These are phyloP conservation scores for Nyctibius grandis DNA, from an alignment of 2,797 vertebrate genomes.

Conservation along the genomic window DNA sequence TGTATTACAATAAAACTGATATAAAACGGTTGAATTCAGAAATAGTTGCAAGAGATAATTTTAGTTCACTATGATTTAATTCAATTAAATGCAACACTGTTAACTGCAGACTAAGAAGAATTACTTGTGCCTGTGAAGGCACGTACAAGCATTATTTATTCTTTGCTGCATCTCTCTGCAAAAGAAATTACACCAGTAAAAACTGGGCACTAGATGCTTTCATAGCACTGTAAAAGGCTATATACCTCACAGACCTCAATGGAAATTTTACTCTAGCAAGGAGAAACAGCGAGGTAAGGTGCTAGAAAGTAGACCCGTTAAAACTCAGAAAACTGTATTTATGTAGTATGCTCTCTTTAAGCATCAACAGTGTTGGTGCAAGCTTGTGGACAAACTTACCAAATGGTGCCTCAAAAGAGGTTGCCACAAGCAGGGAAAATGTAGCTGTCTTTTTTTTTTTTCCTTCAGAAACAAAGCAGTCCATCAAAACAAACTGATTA, in stretches of 20 bases:
- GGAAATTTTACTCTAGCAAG: not conserved
- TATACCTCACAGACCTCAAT: not conserved
- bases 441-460: not conserved
- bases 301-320: not conserved
- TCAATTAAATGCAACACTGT: conserved; percentile 62
- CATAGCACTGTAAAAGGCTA: not conserved
- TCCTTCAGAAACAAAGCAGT: not conserved
- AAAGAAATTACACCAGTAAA: not conserved
- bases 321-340: not conserved
- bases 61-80: conserved; percentile 66
- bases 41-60: conserved; percentile 58
- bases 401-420: not conserved
- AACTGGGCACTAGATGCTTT: not conserved
- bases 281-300: not conserved
- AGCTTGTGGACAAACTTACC: not conserved
- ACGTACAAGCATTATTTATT: conserved; percentile 38
- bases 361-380: not conserved
- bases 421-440: not conserved
- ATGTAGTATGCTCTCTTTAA: not conserved
- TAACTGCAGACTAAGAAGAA: conserved; percentile 43
- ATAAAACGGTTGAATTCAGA: conserved; percentile 62
- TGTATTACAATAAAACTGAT: conserved; percentile 66
- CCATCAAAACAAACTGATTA: not conserved
- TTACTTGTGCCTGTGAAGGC: not conserved
- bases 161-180: not conserved